phyloP scores from a whole-genome alignment of 2,888 invertebrate species.

The Yponomeuta evonymella region DNA sequence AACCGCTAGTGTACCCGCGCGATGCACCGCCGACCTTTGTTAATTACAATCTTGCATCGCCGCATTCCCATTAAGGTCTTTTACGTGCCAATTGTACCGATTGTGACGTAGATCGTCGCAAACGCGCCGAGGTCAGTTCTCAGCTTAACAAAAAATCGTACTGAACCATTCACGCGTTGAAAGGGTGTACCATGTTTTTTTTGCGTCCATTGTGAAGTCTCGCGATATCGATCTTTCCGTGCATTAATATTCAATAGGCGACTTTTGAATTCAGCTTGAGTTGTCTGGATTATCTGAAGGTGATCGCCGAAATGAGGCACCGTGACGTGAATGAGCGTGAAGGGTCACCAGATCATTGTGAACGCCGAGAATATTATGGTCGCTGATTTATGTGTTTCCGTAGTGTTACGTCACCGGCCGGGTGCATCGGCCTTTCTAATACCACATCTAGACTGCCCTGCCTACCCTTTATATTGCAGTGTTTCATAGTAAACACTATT shows the following conservation, averaged over 20 bases:
- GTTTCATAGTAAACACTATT: neutral
- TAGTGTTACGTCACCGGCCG: slow-evolving; percentile 60
- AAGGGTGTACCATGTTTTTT: slow-evolving; percentile 38
- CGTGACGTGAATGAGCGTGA: slow-evolving; percentile 40
- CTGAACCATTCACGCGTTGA: slow-evolving; percentile 45
- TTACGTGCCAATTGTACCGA: slow-evolving; percentile 57
- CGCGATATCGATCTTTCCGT: slow-evolving; percentile 28
- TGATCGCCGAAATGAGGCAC: slow-evolving; percentile 44
- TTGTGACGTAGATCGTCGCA: slow-evolving; percentile 55
- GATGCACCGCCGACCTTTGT: slow-evolving; percentile 28
- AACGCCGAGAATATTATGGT: slow-evolving; percentile 48
- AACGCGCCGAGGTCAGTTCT: slow-evolving; percentile 54
- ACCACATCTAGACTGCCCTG: slow-evolving; percentile 26
- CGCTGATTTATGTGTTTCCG: slow-evolving; percentile 71
- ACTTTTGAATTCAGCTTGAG: slow-evolving; percentile 32
- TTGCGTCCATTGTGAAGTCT: slow-evolving; percentile 27
- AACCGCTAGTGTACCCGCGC: slow-evolving; percentile 22
- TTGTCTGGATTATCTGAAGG: slow-evolving; percentile 43
- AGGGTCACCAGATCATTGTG: slow-evolving; percentile 40
- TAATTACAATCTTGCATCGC: slow-evolving; percentile 51
- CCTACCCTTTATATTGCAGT: neutral
- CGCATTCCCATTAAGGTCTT: slow-evolving; percentile 52
- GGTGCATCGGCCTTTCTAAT: slow-evolving; percentile 42
- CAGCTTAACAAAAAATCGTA: slow-evolving; percentile 39
- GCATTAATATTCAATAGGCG: slow-evolving; percentile 40